Percentiles rank a stretch among this genome's conserved stretches.
Conservation (phyloP, 1,140 invertebrate genomes). For the Heliconius hermathena region DNA sequence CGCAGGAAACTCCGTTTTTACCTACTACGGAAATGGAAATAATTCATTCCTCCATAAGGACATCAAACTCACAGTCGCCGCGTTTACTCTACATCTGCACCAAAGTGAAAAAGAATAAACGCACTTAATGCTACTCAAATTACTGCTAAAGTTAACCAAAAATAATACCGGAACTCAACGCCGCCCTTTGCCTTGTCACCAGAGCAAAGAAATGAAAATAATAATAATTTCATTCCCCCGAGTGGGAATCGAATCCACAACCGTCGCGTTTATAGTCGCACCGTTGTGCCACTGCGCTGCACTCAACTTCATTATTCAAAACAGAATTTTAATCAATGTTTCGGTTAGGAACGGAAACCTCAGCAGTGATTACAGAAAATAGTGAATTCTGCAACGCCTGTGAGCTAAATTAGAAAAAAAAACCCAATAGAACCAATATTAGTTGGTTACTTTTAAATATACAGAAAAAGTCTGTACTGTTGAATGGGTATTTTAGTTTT, state of each 20-base stretch:
- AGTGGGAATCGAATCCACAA: not conserved
- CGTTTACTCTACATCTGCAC: too few species aligned
- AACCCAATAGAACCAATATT: conserved; percentile 2
- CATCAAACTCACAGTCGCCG: too few species aligned
- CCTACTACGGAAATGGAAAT: too few species aligned
- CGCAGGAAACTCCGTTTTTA: not conserved
- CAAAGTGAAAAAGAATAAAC: too few species aligned
- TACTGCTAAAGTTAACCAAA: too few species aligned
- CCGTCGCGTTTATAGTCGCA: not conserved
- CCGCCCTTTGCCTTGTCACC: not conserved
- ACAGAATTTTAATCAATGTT: conserved; percentile 11
- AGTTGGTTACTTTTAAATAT: not conserved
- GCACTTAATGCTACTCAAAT: too few species aligned
- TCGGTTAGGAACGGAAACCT: conserved; percentile 1
- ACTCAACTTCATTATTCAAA: not conserved
- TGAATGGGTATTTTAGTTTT: not conserved
- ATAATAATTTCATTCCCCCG: fast-evolving
- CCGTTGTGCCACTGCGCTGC: not conserved
- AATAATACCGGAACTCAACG: not conserved
- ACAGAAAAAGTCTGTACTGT: not conserved
- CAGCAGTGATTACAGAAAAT: conserved; percentile 12
- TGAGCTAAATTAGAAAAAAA: conserved; percentile 11
- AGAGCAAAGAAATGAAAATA: not conserved
- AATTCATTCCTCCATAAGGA: too few species aligned
- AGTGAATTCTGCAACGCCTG: conserved; percentile 12